Evolutionary conservation across 2,888 invertebrate genomes (phyloP).

Genomic region (Plagodis dolabraria): DNA sequence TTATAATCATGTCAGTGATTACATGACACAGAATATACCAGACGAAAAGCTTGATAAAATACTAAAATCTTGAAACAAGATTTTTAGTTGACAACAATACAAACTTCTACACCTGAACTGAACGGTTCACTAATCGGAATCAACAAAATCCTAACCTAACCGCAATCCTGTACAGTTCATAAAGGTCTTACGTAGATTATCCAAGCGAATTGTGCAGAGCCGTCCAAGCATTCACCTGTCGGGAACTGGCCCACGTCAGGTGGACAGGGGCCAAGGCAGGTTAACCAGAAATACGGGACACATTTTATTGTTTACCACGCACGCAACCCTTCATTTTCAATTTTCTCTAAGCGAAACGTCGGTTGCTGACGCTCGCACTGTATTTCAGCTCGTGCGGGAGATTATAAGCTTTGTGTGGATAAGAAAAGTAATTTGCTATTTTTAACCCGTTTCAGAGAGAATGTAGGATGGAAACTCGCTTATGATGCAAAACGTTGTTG

Average conservation of each 20-base stretch:
- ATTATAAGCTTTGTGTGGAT: slow-evolving; percentile 26
- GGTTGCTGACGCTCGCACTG: slow-evolving; percentile 33
- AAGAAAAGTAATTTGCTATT: slow-evolving; percentile 30
- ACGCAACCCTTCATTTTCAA: slow-evolving; percentile 45
- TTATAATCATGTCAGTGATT: no score
- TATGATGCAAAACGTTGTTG: not conserved
- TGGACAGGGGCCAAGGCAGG: slow-evolving; percentile 37
- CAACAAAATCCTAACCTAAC: slow-evolving; percentile 14
- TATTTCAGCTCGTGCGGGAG: slow-evolving; percentile 20
- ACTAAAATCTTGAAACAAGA: no score
- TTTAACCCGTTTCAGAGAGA: slow-evolving; percentile 10
- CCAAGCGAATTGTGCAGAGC: slow-evolving; percentile 30
- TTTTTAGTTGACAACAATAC: no score
- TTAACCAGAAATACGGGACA: slow-evolving; percentile 38
- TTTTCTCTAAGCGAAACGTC: slow-evolving; percentile 39
- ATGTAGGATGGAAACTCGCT: slow-evolving; percentile 2
- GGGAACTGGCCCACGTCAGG: slow-evolving; percentile 33
- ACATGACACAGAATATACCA: no score
- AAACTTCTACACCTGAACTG: not conserved
- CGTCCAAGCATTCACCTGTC: slow-evolving; percentile 36
- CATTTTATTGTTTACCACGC: slow-evolving; percentile 46
- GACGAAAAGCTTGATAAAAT: no score
- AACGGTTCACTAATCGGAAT: not conserved
- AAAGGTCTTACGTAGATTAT: slow-evolving; percentile 28
- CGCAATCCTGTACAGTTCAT: slow-evolving; percentile 19